Base-by-base conservation (phyloP, 2,113 vertebrate genomes). In the Lampris megalopsis region DNA sequence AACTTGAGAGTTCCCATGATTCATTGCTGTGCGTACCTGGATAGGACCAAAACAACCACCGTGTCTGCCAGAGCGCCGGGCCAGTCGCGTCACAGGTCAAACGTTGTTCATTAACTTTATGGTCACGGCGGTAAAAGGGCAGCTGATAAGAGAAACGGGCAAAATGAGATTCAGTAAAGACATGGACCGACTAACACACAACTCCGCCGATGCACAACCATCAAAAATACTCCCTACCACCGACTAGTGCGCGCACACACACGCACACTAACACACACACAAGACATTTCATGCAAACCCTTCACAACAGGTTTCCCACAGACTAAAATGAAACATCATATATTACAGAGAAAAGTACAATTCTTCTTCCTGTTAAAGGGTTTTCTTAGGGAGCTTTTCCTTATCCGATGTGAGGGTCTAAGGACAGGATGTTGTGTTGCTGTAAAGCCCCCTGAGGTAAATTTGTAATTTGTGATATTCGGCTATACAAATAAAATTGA, bases 91-190 rank as follows among this genome's bases (percentile, higher is more conserved):
- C 36, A 2, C 2, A 5, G 68, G 63, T 59, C 65, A 45, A 36
- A 43, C 84, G 78, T 81, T 75, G 79, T 79, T 86, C 69, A 59
- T 89, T 75, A 84, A 74, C 42, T 24, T 11, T 60, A 9, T 53
- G 54, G 45, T 78, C 53, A 65, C 72, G 13, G 63, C 3, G 73
- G 60, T 63, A 37, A 59, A 69, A 42, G 41, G 24, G 40, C 60
- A 60, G 63, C 79, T 78, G 67, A 86, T 80, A 77, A 74, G 54
- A 71, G 1, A 45, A 45, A 7, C 36, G 61, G 49, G 37, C 56
- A 3, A 63, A 24, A 10, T 68, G 24, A 73, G 62, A 9, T n/a
- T 24, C 10, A 7, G 52, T 35, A 40, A 42, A 58, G 43, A 58
- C 56, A 54, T 64, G 41, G 71, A 57, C 37, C 45, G 47, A 76